phyloP scores from a whole-genome alignment of 1,140 invertebrate genomes.

The Mactra quadrangularis region DNA sequence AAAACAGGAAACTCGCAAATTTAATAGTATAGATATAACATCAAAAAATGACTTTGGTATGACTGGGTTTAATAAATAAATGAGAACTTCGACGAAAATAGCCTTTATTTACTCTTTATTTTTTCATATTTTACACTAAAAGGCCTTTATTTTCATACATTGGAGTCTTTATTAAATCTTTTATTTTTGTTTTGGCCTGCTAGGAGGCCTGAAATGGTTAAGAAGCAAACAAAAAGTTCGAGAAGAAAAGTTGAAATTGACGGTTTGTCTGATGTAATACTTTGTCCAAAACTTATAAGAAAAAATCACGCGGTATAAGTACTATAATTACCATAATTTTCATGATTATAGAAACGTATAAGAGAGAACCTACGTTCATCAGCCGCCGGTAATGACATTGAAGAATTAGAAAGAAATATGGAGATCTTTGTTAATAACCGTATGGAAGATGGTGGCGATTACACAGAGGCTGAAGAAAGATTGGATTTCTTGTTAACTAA shows the following conservation, averaged over 20 bases:
- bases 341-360: constrained; percentile 49
- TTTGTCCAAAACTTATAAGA: neutral
- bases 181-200: neutral
- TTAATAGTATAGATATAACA: too few species aligned
- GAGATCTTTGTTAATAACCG: constrained; percentile 51
- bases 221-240: too few species aligned
- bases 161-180: too few species aligned
- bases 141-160: too few species aligned
- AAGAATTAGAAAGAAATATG: constrained; percentile 37
- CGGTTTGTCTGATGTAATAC: neutral
- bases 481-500: constrained; percentile 36
- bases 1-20: too few species aligned
- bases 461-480: constrained; percentile 30
- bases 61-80: too few species aligned
- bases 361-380: constrained; percentile 55
- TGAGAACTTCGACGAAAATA: too few species aligned
- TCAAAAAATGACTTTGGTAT: too few species aligned
- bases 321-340: neutral
- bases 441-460: constrained; percentile 52
- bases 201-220: neutral
- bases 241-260: too few species aligned
- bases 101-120: too few species aligned
- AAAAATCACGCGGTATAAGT: neutral
- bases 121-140: too few species aligned
- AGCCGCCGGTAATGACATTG: constrained; percentile 44